Conservation (phyloP, 2,888 invertebrate species). For the Agelastica alni region DNA sequence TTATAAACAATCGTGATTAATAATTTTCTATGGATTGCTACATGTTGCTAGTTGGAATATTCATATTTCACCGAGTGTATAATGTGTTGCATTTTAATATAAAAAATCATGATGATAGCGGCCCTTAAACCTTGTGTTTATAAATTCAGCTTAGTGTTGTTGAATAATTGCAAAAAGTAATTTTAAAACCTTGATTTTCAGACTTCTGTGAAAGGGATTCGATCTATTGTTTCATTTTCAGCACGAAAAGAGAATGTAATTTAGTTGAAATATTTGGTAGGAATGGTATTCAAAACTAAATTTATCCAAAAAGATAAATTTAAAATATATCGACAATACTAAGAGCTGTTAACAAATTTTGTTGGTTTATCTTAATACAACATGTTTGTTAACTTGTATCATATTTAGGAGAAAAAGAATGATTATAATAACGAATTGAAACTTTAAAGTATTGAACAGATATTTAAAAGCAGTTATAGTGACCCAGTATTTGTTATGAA, state of each 20-base stretch:
- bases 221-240: conserved; percentile 82
- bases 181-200: conserved; percentile 57
- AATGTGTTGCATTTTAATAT: too few relatives aligned
- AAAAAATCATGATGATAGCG: too few relatives aligned
- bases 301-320: conserved; percentile 44
- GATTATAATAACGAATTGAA: conserved; percentile 9
- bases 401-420: conserved; percentile 13
- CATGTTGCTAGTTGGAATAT: too few relatives aligned
- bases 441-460: conserved; percentile 34
- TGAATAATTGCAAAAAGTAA: conserved; percentile 18
- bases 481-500: conserved; percentile 37
- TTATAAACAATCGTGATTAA: too few relatives aligned
- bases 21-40: too few relatives aligned
- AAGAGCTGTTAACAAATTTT: conserved; percentile 32
- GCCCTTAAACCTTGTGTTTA: conserved; percentile 12
- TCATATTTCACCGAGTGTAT: too few relatives aligned
- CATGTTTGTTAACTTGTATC: too few relatives aligned
- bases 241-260: conserved; percentile 68
- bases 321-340: conserved; percentile 49
- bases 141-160: conserved; percentile 19
- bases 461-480: conserved; percentile 36
- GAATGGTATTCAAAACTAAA: conserved; percentile 39
- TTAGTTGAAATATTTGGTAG: conserved; percentile 40
- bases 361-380: too few relatives aligned
- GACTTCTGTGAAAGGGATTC: conserved; percentile 85